These are phyloP conservation scores for Pseudococcus jackbeardsleyi DNA, from an alignment of 2,888 invertebrate genomes.

Conservation along the genomic window DNA sequence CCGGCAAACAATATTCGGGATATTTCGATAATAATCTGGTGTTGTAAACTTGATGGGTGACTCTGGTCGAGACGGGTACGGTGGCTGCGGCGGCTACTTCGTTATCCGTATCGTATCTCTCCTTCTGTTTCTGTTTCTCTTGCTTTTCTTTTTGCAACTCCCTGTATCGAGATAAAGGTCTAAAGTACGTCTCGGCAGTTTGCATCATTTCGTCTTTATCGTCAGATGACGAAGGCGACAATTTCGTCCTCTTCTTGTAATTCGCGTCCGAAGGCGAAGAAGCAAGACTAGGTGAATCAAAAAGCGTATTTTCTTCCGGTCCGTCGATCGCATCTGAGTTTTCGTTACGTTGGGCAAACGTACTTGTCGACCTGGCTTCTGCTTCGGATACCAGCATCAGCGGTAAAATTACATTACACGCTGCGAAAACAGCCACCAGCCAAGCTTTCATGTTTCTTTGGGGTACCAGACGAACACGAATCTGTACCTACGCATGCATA, in stretches of 20 bases:
- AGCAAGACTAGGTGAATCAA: neutral
- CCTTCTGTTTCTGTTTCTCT: neutral
- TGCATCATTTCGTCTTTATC: conserved; percentile 42
- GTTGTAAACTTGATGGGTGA: neutral
- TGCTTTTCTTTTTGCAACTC: conserved; percentile 6
- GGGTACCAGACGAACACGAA: neutral
- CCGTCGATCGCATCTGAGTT: neutral
- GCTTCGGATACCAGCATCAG: neutral
- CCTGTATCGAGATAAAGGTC: conserved; percentile 47
- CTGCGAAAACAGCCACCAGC: neutral
- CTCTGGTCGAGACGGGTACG: neutral
- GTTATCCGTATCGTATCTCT: neutral
- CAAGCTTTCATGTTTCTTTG: neutral
- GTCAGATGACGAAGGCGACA: neutral
- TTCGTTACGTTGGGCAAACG: neutral
- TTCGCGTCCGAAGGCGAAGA: neutral
- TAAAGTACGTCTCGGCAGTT: conserved; percentile 49
- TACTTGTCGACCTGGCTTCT: neutral
- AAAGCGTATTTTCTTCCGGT: neutral
- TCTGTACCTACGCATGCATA: neutral
- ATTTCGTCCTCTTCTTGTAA: neutral
- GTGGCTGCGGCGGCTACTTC: neutral
- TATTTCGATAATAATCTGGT: neutral
- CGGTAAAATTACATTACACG: neutral
- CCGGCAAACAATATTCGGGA: conserved; percentile 52